A percentile compares a stretch with the other conserved stretches of the same genome.
These are phyloP conservation scores for Tapirus indicus DNA, from an alignment of 2,797 vertebrate species.

Conservation along the genomic window DNA sequence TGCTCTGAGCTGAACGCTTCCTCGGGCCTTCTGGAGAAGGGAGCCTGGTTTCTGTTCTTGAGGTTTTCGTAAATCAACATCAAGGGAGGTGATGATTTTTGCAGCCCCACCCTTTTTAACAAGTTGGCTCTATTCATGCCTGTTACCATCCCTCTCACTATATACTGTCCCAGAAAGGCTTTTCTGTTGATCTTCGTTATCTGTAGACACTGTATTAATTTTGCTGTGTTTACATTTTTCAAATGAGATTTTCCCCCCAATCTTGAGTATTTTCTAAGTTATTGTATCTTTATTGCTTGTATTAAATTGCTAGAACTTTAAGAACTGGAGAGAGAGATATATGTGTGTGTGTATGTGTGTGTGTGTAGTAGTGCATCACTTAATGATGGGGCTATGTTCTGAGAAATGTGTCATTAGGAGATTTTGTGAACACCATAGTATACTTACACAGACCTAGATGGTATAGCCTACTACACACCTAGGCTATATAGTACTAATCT, in stretches of 20 bases:
- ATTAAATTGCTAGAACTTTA: conserved; percentile 26
- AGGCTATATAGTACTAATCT: too few relatives aligned
- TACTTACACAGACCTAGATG: too few relatives aligned
- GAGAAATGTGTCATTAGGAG: too few relatives aligned
- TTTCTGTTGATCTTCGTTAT: neutral
- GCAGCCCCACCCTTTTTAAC: neutral
- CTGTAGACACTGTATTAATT: neutral
- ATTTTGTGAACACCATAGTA: too few relatives aligned
- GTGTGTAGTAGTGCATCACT: too few relatives aligned
- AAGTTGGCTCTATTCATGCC: neutral
- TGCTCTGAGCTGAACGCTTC: neutral
- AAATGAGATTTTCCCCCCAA: neutral
- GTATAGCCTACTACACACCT: too few relatives aligned
- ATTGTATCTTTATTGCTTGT: conserved; percentile 5
- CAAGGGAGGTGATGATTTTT: neutral
- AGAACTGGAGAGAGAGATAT: neutral
- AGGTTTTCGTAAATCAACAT: neutral
- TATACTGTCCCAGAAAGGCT: neutral
- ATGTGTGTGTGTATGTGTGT: neutral
- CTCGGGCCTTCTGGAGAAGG: neutral
- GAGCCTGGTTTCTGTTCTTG: neutral
- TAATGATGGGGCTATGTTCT: too few relatives aligned
- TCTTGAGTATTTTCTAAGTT: neutral
- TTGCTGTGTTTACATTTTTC: conserved; percentile 41
- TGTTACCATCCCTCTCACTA: neutral